A percentile compares a stretch with the other conserved stretches of the same genome.
Conservation (phyloP, 2,113 vertebrate species). For the Corvus cornix region DNA sequence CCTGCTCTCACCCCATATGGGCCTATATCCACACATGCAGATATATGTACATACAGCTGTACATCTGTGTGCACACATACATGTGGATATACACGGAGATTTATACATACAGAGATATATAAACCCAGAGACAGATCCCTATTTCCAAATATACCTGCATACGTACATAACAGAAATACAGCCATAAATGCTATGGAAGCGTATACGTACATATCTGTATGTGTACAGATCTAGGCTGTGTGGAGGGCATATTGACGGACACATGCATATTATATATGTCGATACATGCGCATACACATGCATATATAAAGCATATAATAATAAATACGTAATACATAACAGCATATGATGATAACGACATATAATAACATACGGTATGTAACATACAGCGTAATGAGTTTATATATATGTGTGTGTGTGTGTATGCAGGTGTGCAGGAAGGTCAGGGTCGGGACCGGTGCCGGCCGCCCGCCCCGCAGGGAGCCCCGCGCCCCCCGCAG, state of each 20-base stretch:
- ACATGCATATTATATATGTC: rapidly evolving
- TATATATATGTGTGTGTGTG: background rate
- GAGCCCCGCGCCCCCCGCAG: background rate
- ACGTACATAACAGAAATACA: rapidly evolving
- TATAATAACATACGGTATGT: background rate
- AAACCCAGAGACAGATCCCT: background rate
- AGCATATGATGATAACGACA: background rate
- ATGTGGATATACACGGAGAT: background rate
- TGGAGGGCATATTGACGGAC: rapidly evolving
- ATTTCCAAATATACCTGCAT: background rate
- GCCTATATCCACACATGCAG: background rate
- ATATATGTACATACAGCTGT: background rate
- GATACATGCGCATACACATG: background rate
- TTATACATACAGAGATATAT: rapidly evolving
- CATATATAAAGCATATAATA: background rate
- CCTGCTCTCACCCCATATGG: background rate
- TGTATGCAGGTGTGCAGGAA: background rate
- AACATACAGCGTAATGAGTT: background rate
- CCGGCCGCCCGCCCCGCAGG: background rate
- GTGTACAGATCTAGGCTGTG: too few relatives aligned
- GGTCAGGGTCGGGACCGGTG: background rate
- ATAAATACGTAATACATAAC: background rate
- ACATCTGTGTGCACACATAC: background rate
- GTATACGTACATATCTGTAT: rapidly evolving
- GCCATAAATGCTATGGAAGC: background rate